These are phyloP conservation scores for Drosophila grimshawi DNA, from an alignment of 1,140 invertebrate genomes.

Conservation along the genomic window DNA sequence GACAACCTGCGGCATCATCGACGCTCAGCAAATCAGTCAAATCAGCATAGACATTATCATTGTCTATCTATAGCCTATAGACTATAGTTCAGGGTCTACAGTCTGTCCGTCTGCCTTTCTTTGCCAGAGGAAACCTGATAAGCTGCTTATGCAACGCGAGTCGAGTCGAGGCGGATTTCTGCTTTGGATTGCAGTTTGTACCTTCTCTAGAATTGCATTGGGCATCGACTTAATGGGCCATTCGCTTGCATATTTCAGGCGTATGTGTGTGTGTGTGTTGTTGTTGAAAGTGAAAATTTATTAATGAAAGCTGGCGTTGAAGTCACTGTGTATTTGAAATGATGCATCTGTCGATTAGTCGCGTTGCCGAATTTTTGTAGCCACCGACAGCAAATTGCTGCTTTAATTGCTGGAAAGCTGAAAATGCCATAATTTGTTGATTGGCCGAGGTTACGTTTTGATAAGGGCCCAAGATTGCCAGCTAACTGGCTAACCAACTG, in stretches of 20 bases:
- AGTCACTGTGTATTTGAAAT: constrained; percentile 43
- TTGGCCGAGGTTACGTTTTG: constrained; percentile 48
- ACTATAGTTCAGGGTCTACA: not conserved
- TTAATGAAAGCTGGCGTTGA: constrained; percentile 67
- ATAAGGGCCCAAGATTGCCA: constrained; percentile 30
- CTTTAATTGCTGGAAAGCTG: constrained; percentile 71
- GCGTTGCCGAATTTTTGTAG: constrained; percentile 35
- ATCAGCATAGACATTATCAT: constrained; percentile 68
- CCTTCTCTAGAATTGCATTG: constrained; percentile 61
- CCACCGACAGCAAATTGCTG: constrained; percentile 44
- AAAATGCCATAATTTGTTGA: constrained; percentile 71
- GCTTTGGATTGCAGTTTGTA: not conserved
- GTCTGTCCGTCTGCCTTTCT: not conserved
- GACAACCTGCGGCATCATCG: constrained; percentile 39
- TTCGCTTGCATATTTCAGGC: constrained; percentile 47
- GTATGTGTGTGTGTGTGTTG: constrained; percentile 8
- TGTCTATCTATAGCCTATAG: constrained; percentile 12
- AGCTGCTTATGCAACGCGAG: constrained; percentile 61
- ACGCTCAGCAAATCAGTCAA: constrained; percentile 47
- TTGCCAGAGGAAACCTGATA: constrained; percentile 47
- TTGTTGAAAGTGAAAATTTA: constrained; percentile 70
- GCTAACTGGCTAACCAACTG: constrained; percentile 17
- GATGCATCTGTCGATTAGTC: constrained; percentile 61
- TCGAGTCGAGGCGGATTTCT: not conserved
- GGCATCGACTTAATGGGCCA: constrained; percentile 56